Base-by-base conservation (phyloP, 53 echinoderm and acorn worm genomes). In the Echinometra lucunter region DNA sequence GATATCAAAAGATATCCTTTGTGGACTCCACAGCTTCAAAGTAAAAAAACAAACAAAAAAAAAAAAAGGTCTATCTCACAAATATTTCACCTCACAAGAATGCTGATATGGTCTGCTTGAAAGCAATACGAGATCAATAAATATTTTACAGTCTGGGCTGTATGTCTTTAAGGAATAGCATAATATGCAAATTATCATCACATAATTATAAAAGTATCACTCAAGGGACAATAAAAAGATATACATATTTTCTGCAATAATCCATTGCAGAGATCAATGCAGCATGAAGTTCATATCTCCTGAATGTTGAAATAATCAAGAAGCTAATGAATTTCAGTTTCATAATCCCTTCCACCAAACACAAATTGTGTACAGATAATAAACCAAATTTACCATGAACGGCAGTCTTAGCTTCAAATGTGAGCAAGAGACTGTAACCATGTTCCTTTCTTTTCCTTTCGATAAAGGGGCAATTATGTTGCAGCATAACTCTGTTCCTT, bases 21-120 rank as follows among this genome's bases (percentile, higher is more conserved):
- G 19, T n/a, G 30, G 49, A 85, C n/a, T 85, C 28, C 28, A 49
- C 12, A 47, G 85, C 49, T 28, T 45, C 45, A 49, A 47, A 85
- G 49, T 49, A 4, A 85, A 47, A 47, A 85, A n/a, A n/a, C n/a
- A n/a, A n/a, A n/a, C n/a, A n/a, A n/a, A n/a, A n/a, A n/a, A n/a
- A n/a, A n/a, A n/a, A n/a, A n/a, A n/a, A n/a, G n/a, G n/a, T n/a
- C n/a, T 47, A 85, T 16, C 49, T 45, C 49, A 13, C 11, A 85
- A 49, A 45, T 49, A 49, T 69, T 49, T 85, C 85, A 47, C 27
- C 85, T 45, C 78, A 47, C 49, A 49, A 47, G 49, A 85, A 85
- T 85, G 85, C 85, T 85, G 85, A 85, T 49, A 85, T 85, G 85
- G 85, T 85, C n/a, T 85, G 37, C 37, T 34, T 74, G 49, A 85